Conservation (phyloP, 2,113 vertebrate species). For the Zeus faber region DNA sequence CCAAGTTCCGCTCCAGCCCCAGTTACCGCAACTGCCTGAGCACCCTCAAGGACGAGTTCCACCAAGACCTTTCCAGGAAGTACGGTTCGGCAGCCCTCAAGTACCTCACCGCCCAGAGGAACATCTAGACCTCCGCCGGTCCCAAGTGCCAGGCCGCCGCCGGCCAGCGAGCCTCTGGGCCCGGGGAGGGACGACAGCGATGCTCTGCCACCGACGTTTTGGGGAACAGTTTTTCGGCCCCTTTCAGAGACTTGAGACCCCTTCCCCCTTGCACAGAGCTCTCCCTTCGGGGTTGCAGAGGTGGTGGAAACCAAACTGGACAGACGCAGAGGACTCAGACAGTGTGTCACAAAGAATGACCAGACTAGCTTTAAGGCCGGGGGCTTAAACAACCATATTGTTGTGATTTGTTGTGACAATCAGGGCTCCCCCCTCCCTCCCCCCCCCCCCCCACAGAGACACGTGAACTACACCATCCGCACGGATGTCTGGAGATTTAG, state of each 20-base stretch:
- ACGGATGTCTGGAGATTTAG: constrained; percentile 8
- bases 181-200: constrained; percentile 30
- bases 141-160: too few relatives aligned
- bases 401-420: constrained; percentile 71
- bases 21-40: constrained; percentile 86
- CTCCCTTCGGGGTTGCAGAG: constrained; percentile 3
- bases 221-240: too few relatives aligned
- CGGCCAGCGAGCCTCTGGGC: constrained; percentile 43
- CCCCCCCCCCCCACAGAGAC: constrained; percentile 24
- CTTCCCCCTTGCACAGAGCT: too few relatives aligned
- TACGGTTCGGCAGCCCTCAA: constrained; percentile 91
- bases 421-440: constrained; percentile 59
- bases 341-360: neutral
- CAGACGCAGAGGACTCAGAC: neutral
- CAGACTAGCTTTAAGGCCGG: constrained; percentile 61
- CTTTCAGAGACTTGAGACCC: too few relatives aligned
- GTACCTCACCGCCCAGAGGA: constrained; percentile 92
- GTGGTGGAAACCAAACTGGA: constrained; percentile 13
- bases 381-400: constrained; percentile 31
- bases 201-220: too few relatives aligned
- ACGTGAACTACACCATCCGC: constrained; percentile 15
- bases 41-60: constrained; percentile 92
- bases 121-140: too few relatives aligned
- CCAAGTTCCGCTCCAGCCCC: constrained; percentile 89
- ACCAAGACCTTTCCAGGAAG: constrained; percentile 91